These are phyloP conservation scores for Mastacembelus armatus DNA, from an alignment of 2,797 vertebrate genomes.

Conservation along the genomic window DNA sequence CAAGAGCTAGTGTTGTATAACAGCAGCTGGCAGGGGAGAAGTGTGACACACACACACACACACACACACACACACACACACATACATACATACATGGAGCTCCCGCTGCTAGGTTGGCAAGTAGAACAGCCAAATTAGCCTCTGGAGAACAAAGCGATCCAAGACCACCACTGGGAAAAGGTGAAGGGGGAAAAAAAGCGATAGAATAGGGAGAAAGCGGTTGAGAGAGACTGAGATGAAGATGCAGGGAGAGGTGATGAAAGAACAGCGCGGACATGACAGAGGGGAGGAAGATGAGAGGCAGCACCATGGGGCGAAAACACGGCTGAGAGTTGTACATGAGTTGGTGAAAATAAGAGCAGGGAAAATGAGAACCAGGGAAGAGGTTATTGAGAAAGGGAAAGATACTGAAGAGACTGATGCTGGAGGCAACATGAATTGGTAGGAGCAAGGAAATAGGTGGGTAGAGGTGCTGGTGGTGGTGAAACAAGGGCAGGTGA, in stretches of 20 bases:
- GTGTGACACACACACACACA: conserved; percentile 39
- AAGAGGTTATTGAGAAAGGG: conserved; percentile 17
- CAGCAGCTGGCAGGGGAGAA: conserved; percentile 77
- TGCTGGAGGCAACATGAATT: conserved; percentile 3
- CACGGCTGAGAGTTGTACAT: conserved; percentile 44
- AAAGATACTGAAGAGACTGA: background rate
- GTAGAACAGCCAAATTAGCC: conserved; percentile 85
- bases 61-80: conserved; percentile 41
- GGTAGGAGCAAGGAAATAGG: background rate
- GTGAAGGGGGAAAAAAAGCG: conserved; percentile 41
- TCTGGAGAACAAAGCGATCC: conserved; percentile 80
- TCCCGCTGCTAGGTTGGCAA: conserved; percentile 74
- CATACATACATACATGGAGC: conserved; percentile 35
- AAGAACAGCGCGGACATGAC: conserved; percentile 27
- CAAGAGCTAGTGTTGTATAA: conserved; percentile 77
- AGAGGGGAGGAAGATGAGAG: conserved; percentile 41
- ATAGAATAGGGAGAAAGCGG: conserved; percentile 29
- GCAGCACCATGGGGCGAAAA: conserved; percentile 14
- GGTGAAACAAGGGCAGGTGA: background rate
- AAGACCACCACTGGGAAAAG: conserved; percentile 73
- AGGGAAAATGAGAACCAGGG: conserved; percentile 17
- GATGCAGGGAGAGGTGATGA: conserved; percentile 39
- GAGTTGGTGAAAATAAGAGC: conserved; percentile 35
- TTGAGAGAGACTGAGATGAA: conserved; percentile 14
- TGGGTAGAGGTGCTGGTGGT: background rate